A percentile compares a stretch with the other conserved stretches of the same genome.
Conservation (phyloP, 2,797 vertebrate genomes). For the Chelon labrosus region DNA sequence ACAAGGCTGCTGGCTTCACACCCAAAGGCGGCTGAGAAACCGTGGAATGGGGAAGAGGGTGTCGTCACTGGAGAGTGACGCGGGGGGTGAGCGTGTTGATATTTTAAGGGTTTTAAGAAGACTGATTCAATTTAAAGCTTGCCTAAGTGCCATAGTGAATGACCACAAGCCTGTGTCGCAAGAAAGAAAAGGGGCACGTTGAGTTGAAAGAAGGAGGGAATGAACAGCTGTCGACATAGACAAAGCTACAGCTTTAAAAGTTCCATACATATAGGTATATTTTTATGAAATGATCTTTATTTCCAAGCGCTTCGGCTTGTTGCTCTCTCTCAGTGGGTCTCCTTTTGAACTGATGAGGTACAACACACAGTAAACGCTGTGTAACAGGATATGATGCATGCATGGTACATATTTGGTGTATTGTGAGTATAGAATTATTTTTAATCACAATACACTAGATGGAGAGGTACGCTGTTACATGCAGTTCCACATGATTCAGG, state of each 20-base stretch:
- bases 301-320: constrained; percentile 72
- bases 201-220: constrained; percentile 28
- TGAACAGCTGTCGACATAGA: constrained; percentile 46
- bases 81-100: constrained; percentile 22
- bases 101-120: constrained; percentile 27
- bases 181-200: constrained; percentile 32
- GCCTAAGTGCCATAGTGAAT: constrained; percentile 79
- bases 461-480: constrained; percentile 59
- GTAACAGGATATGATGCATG: constrained; percentile 41
- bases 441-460: constrained; percentile 59
- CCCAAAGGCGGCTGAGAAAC: constrained; percentile 51
- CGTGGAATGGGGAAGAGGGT: constrained; percentile 40
- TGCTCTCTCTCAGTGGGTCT: constrained; percentile 49
- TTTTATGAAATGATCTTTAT: constrained; percentile 72
- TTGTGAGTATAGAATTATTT: constrained; percentile 52
- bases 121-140: constrained; percentile 64
- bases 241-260: constrained; percentile 78
- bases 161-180: constrained; percentile 78
- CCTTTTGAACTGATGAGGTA: constrained; percentile 61
- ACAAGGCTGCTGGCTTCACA: constrained; percentile 63
- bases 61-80: constrained; percentile 65
- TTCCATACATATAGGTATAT: constrained; percentile 63
- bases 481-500: constrained; percentile 63
- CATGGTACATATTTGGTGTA: constrained; percentile 63
- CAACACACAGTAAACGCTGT: constrained; percentile 45